Evolutionary conservation across 2,113 vertebrate species (phyloP), one percentile per base, ranked within the genome.

Genomic region (Eidolon helvum): DNA sequence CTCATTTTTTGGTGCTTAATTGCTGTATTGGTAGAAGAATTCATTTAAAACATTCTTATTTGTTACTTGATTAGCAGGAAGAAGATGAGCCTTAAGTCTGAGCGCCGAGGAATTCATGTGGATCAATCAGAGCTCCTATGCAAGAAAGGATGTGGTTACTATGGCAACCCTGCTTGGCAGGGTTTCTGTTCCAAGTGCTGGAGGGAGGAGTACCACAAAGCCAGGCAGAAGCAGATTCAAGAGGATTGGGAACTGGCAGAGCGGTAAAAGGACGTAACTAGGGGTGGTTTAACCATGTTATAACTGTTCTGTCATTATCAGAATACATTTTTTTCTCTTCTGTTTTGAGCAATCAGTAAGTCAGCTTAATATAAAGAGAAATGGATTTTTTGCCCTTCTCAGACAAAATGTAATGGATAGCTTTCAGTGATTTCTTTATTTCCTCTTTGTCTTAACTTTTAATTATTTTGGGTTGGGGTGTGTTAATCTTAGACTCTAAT

Each of bases 121-220:
- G 99, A 99, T 97, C 99, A 99, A 96, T 99, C 99, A 0, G 99
- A 99, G 87, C 98, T 99, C 35, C 99, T 99, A 10, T 99, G 99
- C 98, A 99, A 98, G 97, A 99, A 99, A 98, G 99, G 99, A 98
- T 99, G 99, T 82, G 99, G 99, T 93, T 99, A 99, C 98, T 99
- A 99, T 74, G 99, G 99, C 96, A 99, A 99, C 97, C 98, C 99
- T 8, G 99, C 98, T 24, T 99, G 99, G 99, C 99, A 99, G 91
- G 99, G 99, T 10, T 99, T 99, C 85, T 99, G 99, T 98, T 99
- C 99, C 91, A 99, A 99, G 97, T 99, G 99, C 98, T 99, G 99
- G 99, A 98, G 99, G 90, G 99, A 99, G 92, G 99, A 99, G 91
- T 99, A 99, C 97, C 99, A 99, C 79, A 99, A 98, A 97, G 98